Base-by-base conservation (phyloP, 2,888 invertebrate species). In the Piscicola geometra region DNA sequence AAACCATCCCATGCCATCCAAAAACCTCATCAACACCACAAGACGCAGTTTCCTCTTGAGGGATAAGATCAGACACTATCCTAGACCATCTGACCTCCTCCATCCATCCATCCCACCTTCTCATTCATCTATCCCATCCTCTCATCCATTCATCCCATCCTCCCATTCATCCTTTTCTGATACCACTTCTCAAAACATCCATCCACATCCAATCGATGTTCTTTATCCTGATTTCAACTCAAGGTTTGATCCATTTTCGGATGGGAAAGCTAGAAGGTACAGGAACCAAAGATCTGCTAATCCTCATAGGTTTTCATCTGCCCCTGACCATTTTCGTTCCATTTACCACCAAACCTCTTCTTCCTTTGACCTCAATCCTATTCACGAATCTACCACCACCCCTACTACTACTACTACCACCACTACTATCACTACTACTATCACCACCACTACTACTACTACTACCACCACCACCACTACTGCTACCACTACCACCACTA, bases 11-110 rank as follows among this genome's bases (percentile, higher is more conserved):
- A 47, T 15, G 50, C 9, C 50, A 15, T 47, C 21, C 12, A 70
- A 47, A 41, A 70, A 5, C 47, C 32, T 56, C 32, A 30, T 72
- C 0, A 30, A 36, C 9, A 72, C 72, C 3, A 72, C 72, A 18
- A 50, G 56, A n/a, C 25, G 72, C 25, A 47, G 72, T 47, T 72
- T 72, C 33, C 18, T n/a, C 18, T 50, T 72, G 28, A 50, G 72
- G 33, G 72, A 72, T 21, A 72, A 52, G 30, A 72, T 72, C 18
- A 50, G n/a, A 50, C 52, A 47, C 21, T 47, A 47, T 21, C 50
- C 9, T 47, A 47, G 50, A 47, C 50, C 9, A 15, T 47, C 50
- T 21, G 50, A 47, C 21, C 21, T 21, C 12, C 21, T 47, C 50
- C n/a, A n/a, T n/a, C n/a, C n/a, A n/a, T n/a, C n/a, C n/a, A n/a